phyloP scores from a whole-genome alignment of 2,113 vertebrate species.

The Himantopus leucocephalus region DNA sequence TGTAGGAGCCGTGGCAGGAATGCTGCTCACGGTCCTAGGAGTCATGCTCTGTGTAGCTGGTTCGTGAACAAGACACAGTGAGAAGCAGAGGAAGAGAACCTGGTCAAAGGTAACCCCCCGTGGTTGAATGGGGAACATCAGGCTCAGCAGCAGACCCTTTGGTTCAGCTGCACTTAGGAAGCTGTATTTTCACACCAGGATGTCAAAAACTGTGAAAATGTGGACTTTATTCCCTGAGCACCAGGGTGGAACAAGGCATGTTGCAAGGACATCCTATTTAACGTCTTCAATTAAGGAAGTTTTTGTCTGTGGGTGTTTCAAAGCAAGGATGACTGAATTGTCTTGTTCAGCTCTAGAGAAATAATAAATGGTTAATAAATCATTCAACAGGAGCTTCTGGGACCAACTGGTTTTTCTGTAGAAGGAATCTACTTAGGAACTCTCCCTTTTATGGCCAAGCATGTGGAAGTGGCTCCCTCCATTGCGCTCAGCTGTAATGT shows the following conservation, averaged over 20 bases:
- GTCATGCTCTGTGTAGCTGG: slow-evolving; percentile 83
- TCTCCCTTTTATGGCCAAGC: background rate
- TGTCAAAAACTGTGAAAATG: accelerated
- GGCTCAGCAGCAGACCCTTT: background rate
- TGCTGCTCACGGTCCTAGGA: slow-evolving; percentile 84
- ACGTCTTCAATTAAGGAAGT: background rate
- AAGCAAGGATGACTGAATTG: background rate
- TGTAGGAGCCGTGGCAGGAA: slow-evolving; percentile 81
- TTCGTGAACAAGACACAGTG: slow-evolving; percentile 58
- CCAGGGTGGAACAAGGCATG: background rate
- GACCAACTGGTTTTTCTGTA: background rate
- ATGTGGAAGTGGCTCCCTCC: background rate
- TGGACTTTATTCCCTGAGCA: background rate
- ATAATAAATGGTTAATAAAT: background rate
- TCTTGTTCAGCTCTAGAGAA: background rate
- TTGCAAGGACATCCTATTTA: accelerated
- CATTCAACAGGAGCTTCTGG: background rate
- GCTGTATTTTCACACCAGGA: background rate
- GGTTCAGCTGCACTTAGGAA: background rate
- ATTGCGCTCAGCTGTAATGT: accelerated
- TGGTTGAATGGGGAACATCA: background rate
- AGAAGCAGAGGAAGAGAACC: background rate
- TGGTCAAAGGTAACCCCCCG: accelerated
- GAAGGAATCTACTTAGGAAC: background rate
- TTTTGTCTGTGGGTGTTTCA: background rate